A percentile compares a stretch with the other conserved stretches of the same genome.
Conservation (phyloP, 2,113 vertebrate species). For the Cyanocitta stelleri region DNA sequence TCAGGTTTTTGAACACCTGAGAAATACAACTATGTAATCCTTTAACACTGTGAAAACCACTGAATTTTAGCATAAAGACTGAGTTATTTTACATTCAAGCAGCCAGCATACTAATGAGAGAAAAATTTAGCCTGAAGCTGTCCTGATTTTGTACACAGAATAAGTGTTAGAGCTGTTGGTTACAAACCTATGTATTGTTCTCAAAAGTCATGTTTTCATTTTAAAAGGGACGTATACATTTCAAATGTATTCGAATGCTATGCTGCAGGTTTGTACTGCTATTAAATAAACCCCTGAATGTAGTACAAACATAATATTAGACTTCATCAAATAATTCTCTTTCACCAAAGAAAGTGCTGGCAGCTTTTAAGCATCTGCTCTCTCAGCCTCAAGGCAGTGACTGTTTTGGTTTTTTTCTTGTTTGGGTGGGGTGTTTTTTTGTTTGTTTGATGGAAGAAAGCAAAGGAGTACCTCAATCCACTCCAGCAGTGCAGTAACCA, state of each 20-base stretch:
- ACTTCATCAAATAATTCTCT: neutral
- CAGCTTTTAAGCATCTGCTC: neutral
- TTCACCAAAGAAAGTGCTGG: neutral
- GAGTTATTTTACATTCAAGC: conserved; percentile 1
- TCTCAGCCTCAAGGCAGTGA: neutral
- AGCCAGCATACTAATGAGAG: neutral
- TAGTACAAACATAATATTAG: neutral
- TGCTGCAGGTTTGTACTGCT: neutral
- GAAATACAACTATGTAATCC: neutral
- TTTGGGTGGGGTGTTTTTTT: neutral
- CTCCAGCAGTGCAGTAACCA: neutral
- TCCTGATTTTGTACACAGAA: neutral
- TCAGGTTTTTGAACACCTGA: neutral
- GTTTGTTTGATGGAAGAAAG: neutral
- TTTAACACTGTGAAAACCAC: neutral
- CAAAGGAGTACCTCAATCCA: neutral
- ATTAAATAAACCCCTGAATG: neutral
- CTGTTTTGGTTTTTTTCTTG: neutral
- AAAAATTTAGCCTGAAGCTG: neutral
- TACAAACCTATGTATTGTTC: neutral
- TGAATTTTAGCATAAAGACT: neutral
- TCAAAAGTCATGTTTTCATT: neutral
- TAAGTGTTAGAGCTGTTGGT: neutral
- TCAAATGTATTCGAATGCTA: neutral
- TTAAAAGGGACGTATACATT: neutral